Evolutionary conservation across 2,888 invertebrate genomes (phyloP), one percentile per base, ranked within the genome.

Genomic region (Amiota communis): DNA sequence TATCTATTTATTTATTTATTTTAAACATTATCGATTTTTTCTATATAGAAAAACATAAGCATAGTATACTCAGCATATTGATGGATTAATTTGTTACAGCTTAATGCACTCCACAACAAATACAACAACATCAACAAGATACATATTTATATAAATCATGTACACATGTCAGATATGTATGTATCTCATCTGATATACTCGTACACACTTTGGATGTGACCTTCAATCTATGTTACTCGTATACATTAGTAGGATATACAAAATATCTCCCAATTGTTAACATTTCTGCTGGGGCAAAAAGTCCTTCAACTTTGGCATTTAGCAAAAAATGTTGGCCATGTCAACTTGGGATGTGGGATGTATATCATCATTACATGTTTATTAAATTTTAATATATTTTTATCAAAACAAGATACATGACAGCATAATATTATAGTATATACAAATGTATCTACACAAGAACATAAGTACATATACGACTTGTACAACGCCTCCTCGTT

Each of bases 281-380:
- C 12, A n/a, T 11, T 3, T 57, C 8, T 17, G 20, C 6, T 1
- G 53, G 11, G 20, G 20, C 15, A 56, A 36, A 36, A 36, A 36
- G 36, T 36, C 71, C 74, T 74, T 74, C 72, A 74, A 69, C 70
- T 72, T 74, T 74, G 72, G 64, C 74, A 72, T 74, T 72, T 72
- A 53, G 36, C 36, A 70, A 64, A n/a, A 11, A 51, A 36, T 36
- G 36, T 36, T 36, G 6, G 6, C 2, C 36, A 36, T 36, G 36
- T 36, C 36, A 36, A 53, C 53, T 53, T 4, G 53, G 36, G 6
- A 53, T 53, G 53, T 4, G 53, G 36, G 6, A 53, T 53, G 53
- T 76, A 0, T 72, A 74, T 75, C 74, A 10, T 68, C 1, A 70
- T 15, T 6, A 6, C 36, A 36, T 36, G 6, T 36, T 36, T 36